Conservation (phyloP, 2,113 vertebrate genomes). For the Steatornis caripensis region DNA sequence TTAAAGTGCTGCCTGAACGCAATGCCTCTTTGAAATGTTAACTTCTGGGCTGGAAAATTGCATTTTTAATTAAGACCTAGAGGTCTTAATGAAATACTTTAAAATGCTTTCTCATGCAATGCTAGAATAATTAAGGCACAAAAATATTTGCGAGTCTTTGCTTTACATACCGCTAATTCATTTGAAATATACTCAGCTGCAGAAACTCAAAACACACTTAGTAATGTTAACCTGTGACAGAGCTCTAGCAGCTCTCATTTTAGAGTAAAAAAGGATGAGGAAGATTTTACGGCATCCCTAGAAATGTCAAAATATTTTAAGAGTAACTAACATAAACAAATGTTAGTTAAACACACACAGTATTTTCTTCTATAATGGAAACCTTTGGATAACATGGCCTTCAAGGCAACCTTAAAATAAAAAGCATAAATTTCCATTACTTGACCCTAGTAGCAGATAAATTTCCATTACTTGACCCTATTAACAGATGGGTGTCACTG, state of each 20-base stretch:
- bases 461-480: background rate
- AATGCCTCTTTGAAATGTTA: background rate
- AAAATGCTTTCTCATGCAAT: background rate
- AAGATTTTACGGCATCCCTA: background rate
- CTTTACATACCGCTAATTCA: background rate
- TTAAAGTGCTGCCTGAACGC: background rate
- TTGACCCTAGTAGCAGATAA: background rate
- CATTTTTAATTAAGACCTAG: background rate
- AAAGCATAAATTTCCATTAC: background rate
- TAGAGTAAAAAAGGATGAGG: background rate
- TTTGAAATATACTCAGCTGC: background rate
- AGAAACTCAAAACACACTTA: background rate
- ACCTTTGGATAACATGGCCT: background rate
- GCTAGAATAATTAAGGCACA: background rate
- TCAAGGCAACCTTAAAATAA: background rate
- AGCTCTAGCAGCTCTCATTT: background rate
- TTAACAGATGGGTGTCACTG: background rate
- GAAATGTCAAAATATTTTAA: conserved; percentile 12
- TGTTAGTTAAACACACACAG: background rate
- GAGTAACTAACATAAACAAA: background rate
- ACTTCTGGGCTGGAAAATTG: background rate
- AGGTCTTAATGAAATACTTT: background rate
- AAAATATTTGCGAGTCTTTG: background rate
- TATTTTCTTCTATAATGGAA: background rate
- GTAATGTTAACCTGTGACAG: background rate